Base-by-base conservation (phyloP, 1,140 invertebrate species). In the Parapsyche elsis region DNA sequence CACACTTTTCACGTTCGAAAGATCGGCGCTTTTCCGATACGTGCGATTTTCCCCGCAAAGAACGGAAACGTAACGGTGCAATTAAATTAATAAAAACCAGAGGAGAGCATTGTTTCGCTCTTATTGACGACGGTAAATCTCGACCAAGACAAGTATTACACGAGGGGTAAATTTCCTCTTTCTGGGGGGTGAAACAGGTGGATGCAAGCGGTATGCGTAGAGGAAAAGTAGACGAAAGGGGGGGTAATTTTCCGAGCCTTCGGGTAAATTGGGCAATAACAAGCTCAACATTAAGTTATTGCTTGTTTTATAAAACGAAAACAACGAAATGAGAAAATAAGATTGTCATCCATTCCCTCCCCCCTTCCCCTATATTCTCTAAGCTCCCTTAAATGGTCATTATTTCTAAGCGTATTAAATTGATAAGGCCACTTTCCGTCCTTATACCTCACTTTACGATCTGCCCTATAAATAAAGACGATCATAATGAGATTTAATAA, bases 11-110 rank as follows among this genome's bases (percentile, higher is more conserved):
- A 38, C 30, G 30, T 7, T 61, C 16, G 16, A 61, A 9, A 9
- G 16, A 61, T 19, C 57, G 9, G 21, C 10, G 21, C 21, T 61
- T 21, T 21, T 21, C n/a, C 57, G 21, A 67, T 67, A 67, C 64
- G 64, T 23, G 49, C 16, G 49, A 53, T 53, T 53, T 53, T 53
- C 49, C 16, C 30, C 30, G 30, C 30, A 38, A 38, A n/a, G 2
- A 38, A 4, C 7, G 30, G 30, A 38, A 38, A 38, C 1, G 30
- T 38, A 38, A 38, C 30, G 7, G 30, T 23, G 64, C 21, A 67
- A 67, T 67, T 67, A 67, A 67, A 67, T 67, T 67, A 67, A 67
- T 67, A 67, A 67, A 67, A 67, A 67, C 4, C n/a, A n/a, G n/a
- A 12, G n/a, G 10, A 67, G 24, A 67, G 24, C 49, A 12, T 5